These are phyloP conservation scores for Catocala fraxini DNA, from an alignment of 2,888 invertebrate species.

Conservation along the genomic window DNA sequence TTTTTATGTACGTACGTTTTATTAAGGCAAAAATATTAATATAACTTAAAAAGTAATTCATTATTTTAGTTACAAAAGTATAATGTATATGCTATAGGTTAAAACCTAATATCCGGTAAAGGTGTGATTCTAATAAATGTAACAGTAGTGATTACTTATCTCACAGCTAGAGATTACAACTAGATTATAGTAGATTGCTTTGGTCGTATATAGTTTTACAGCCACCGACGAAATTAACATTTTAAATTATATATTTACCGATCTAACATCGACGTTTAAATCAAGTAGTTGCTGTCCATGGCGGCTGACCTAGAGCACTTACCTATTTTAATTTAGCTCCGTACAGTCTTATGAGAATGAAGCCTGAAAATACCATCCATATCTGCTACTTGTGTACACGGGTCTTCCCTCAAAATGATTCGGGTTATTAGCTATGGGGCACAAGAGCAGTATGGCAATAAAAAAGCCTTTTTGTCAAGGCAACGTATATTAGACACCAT, in stretches of 20 bases:
- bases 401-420: too few relatives aligned
- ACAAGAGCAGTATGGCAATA: too few relatives aligned
- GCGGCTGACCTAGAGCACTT: not conserved
- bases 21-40: constrained; percentile 30
- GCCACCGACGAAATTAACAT: constrained; percentile 52
- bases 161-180: constrained; percentile 59
- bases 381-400: too few relatives aligned
- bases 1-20: constrained; percentile 31
- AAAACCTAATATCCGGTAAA: constrained; percentile 12
- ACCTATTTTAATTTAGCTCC: too few relatives aligned
- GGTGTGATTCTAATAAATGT: constrained; percentile 26
- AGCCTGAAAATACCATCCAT: too few relatives aligned
- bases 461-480: too few relatives aligned
- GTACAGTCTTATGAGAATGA: too few relatives aligned
- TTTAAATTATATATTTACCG: constrained; percentile 31
- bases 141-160: constrained; percentile 54
- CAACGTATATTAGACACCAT: too few relatives aligned
- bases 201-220: constrained; percentile 70
- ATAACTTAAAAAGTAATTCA: not conserved
- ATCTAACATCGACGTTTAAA: constrained; percentile 29
- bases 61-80: constrained; percentile 2
- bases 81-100: not conserved
- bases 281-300: not conserved
- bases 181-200: constrained; percentile 73
- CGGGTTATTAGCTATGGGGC: too few relatives aligned